Evolutionary conservation across 1,140 invertebrate genomes (phyloP), one percentile per base, ranked within the genome.

Genomic region (Holotrichia oblita): DNA sequence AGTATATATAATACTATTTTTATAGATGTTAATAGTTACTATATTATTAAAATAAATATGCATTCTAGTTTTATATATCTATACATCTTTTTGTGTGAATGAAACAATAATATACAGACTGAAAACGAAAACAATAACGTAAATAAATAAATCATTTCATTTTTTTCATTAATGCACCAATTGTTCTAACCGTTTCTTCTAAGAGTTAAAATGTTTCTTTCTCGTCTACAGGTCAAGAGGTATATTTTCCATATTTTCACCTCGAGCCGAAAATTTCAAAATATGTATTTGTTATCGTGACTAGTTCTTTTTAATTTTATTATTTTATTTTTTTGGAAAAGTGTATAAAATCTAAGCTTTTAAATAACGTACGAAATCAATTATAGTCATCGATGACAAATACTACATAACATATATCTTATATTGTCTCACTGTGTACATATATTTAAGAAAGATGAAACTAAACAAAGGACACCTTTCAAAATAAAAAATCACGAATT

Each of bases 1-100:
- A 69, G 61, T 69, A 69, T 69, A 69, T 69, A 69, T 69, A 69
- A 69, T 69, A 69, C 61, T 69, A 69, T 69, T 69, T 61, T 69
- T 34, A 69, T n/a, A n/a, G n/a, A n/a, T 69, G 61, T 69, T 69
- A 69, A 69, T 69, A 69, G 20, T 69, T 34, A 69, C 61, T 69
- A 69, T 69, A 69, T 69, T 69, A 69, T 27, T 69, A 69, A 69
- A 69, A 69, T 69, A 69, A 69, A 69, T 69, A 69, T 69, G 61
- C 61, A 69, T 69, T 69, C 61, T 69, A 69, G 22, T 69, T 69
- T 69, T 22, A 69, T 69, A 69, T 69, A 69, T 69, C 61, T 69
- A 69, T 69, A 69, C 61, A 69, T 69, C 20, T 69, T 69, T 69
- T 69, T 69, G 27, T 27, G 61, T 27, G 61, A 69, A 69, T 22